Base-by-base conservation (phyloP, 2,888 invertebrate genomes). In the Agonum fuliginosum region DNA sequence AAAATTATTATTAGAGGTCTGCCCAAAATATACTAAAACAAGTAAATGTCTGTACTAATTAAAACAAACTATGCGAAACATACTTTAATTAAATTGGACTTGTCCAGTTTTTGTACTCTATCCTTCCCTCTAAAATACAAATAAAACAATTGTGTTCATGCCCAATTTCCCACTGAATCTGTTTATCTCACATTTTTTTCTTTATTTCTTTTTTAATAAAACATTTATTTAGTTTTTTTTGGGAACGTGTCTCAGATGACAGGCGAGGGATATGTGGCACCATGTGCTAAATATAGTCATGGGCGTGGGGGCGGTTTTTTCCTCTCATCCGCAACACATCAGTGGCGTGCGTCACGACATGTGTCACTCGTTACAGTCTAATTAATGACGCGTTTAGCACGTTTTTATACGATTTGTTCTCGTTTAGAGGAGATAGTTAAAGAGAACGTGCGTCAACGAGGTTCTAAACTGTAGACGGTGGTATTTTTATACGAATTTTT, bases 311-410 rank as follows among this genome's bases (percentile, higher is more conserved):
- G 22, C 24, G 24, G 54, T 54, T 54, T 54, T 22, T 54, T 24
- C 24, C 24, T n/a, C 22, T n/a, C n/a, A n/a, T n/a, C n/a, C n/a
- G n/a, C n/a, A 14, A 12, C 54, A n/a, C 24, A 22, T 22, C 54
- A 54, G 54, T 27, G 54, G 54, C 54, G 54, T 22, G 54, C 54
- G 54, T 48, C 48, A 19, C 54, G 22, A 54, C 54, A 54, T 54
- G 54, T 54, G 54, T 54, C 54, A 22, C 54, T 54, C 54, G 54
- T 54, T 54, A 54, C n/a, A 10, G 24, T 20, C 54, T 54, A 54
- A 54, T 54, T 54, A 54, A 54, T 54, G 54, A 54, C 24, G 54
- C 54, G 54, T 54, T 54, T 54, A 54, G 54, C 54, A 2, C 12
- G 24, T 54, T 54, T 54, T 51, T 54, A 4, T 4, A 24, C 24